Evolutionary conservation across 1,140 invertebrate genomes (phyloP), one percentile per base, ranked within the genome.

Genomic region (Ephestia elutella): DNA sequence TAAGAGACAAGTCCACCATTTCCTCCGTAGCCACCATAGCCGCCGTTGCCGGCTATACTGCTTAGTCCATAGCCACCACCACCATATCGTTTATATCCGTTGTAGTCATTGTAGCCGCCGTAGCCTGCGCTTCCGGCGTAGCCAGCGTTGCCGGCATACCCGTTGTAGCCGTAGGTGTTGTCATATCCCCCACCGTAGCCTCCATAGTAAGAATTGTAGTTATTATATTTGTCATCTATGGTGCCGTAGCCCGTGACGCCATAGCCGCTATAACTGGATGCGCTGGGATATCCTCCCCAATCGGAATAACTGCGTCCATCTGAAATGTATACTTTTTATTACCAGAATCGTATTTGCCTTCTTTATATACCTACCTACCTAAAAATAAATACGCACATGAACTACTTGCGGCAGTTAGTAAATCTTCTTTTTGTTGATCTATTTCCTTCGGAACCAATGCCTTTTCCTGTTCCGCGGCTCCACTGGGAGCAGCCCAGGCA

Each of bases 1-100:
- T 87, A 87, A 5, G 85, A 87, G 30, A 59, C 66, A 7, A 86
- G 62, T 8, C 85, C 85, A 5, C 82, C 82, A 56, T 83, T 87
- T 5, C 84, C 84, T 0, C 76, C 73, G 49, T 74, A 79, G 0
- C 85, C 85, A 21, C 85, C 85, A 59, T 83, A 87, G 13, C 82
- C 79, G 0, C 81, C 78, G 49, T 82, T 72, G 11, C 72, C 74
- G 4, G 57, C 64, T 15, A 50, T 54, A 57, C 57, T 55, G 17
- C 49, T 57, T 10, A 60, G 61, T 50, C 48, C 50, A 25, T 53
- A 53, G 19, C 50, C 60, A 19, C 50, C 57, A 38, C 60, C 56
- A 10, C 11, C 11, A 32, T 15, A 44, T 44, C 38, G 3, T n/a
- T 15, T 44, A 10, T 44, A 44, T 2, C 54, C 61, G 15, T 53